phyloP scores from a whole-genome alignment of 2,113 vertebrate species.

The Elgaria multicarinata region DNA sequence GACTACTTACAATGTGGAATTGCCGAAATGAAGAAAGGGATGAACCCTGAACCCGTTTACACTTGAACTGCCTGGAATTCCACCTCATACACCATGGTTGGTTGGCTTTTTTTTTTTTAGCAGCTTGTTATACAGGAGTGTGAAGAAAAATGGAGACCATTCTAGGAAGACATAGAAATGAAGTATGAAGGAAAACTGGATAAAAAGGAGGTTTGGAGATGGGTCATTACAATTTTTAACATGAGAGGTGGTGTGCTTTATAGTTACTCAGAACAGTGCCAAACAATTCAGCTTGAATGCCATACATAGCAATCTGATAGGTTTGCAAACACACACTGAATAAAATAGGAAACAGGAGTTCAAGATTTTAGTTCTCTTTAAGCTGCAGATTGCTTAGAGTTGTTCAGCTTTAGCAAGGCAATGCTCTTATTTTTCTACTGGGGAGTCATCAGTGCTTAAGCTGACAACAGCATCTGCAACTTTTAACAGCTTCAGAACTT shows the following conservation, averaged over 20 bases:
- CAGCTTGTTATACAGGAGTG: neutral
- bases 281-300: neutral
- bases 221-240: too few species aligned
- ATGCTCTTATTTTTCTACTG: neutral
- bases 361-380: neutral
- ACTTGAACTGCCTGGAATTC: neutral
- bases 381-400: neutral
- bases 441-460: too few species aligned
- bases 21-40: too few species aligned
- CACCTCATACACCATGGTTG: neutral
- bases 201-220: too few species aligned
- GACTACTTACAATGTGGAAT: too few species aligned
- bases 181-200: too few species aligned
- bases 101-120: neutral
- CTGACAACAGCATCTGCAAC: neutral
- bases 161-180: too few species aligned
- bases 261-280: neutral
- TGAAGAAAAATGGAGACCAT: neutral
- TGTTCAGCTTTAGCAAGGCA: too few species aligned
- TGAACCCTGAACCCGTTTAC: too few species aligned
- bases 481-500: neutral
- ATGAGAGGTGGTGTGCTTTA: neutral
- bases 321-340: neutral
- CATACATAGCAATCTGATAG: neutral
- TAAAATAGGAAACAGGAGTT: neutral